Base-by-base conservation (phyloP, 2,797 vertebrate genomes). In the Anguilla anguilla region DNA sequence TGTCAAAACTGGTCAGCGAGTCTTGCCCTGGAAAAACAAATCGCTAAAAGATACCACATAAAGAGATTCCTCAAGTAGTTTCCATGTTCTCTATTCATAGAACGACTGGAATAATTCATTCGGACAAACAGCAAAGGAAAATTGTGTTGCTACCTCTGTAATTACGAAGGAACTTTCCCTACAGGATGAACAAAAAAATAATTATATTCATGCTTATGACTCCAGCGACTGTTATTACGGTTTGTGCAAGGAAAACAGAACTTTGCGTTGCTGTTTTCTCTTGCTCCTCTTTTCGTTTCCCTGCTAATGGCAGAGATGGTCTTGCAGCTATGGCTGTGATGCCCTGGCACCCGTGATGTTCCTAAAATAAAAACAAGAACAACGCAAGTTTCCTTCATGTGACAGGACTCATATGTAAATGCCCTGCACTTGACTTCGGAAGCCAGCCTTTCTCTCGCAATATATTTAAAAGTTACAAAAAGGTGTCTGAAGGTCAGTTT, bases 71-170 rank as follows among this genome's bases (percentile, higher is more conserved):
- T 39, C 69, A 87, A 55, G 55, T 87, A 7, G 59, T 89, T 86
- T 74, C 72, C 9, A n/a, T 84, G 57, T 39, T 79, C 87, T 90
- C 83, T 87, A 87, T 89, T 91, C 84, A 83, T 86, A 90, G 87
- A 79, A 88, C 59, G 57, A 43, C 84, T 88, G 19, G 74, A 67
- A 28, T 87, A 88, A 77, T 88, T 89, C 81, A 67, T 85, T 67
- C 64, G 69, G 85, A 87, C 88, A 85, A 43, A 89, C 57, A 25
- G 67, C 83, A 81, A 87, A 90, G 91, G 89, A 91, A 92, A 91
- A 86, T 90, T 90, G 67, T 91, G 89, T 82, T 90, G 88, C 85
- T 89, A 88, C 90, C 89, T 91, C 90, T 92, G 90, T 93, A 93
- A 94, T 93, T 92, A 92, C 87, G n/a, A 86, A 81, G 87, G 22